Evolutionary conservation across 2,888 invertebrate species (phyloP), one percentile per base, ranked within the genome.

Genomic region (Eristalis arbustorum): DNA sequence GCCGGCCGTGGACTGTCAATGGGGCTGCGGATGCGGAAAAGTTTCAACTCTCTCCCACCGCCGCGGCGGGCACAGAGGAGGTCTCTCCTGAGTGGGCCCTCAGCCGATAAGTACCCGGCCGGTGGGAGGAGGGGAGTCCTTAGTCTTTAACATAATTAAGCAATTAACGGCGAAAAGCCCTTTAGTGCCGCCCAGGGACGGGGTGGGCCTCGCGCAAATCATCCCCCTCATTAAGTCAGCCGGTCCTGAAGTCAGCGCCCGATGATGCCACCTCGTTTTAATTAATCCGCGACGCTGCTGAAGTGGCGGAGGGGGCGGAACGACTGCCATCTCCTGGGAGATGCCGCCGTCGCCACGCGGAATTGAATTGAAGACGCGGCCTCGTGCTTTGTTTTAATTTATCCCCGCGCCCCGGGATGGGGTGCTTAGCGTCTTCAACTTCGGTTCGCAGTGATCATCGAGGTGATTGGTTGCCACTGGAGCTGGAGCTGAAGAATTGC

Each of bases 141-240:
- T 1, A 10, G 31, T 90, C 88, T 88, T 90, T 89, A 89, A 89
- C 90, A 90, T 90, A 90, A 90, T 90, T 90, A 90, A 89, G 88
- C 89, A 90, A 90, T 90, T 89, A 90, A 90, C 89, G 80, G 82
- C 84, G 88, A 89, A 89, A 59, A 90, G 89, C 88, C 83, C 88
- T 88, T 88, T 84, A 84, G 80, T 76, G 77, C 88, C 75, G 79
- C 80, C 76, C 80, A n/a, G 87, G 87, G 87, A 87, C 61, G 69
- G 72, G 59, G 37, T 37, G 37, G 80, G 59, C 31, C 31, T 10
- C 31, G 31, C 73, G 83, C 37, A 37, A 75, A 83, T 84, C 75
- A 68, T 66, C 74, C 75, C 83, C 87, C 83, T 83, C 83, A 87
- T 87, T 87, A 87, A 87, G 78, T 78, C 64, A 74, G 76, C 18